These are phyloP conservation scores for Pyrocephalus nanus DNA, from an alignment of 2,797 vertebrate species.

Conservation along the genomic window DNA sequence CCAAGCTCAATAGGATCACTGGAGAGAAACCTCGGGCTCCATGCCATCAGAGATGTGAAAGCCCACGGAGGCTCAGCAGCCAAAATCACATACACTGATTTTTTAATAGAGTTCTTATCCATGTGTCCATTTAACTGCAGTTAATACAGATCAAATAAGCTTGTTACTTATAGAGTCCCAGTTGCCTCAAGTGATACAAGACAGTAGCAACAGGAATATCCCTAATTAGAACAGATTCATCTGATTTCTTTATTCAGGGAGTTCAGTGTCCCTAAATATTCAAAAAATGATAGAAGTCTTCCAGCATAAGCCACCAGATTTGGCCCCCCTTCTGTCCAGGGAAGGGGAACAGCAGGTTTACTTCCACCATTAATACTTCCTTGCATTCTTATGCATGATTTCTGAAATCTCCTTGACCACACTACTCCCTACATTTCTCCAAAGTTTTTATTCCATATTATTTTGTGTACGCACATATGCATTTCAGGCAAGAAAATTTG, in stretches of 20 bases:
- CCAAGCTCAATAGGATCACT: slow-evolving; percentile 65
- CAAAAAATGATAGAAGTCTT: background rate
- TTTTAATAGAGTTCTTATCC: slow-evolving; percentile 67
- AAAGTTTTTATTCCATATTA: background rate
- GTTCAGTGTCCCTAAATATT: background rate
- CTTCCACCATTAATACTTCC: background rate
- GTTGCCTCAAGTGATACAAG: slow-evolving; percentile 54
- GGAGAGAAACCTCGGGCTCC: slow-evolving; percentile 62
- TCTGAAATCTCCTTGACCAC: background rate
- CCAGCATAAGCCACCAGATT: background rate
- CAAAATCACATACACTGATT: slow-evolving; percentile 52
- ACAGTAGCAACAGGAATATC: slow-evolving; percentile 32
- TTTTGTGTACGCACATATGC: background rate
- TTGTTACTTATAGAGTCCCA: slow-evolving; percentile 54
- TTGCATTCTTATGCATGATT: background rate
- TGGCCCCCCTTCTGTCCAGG: background rate
- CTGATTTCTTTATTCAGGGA: slow-evolving; percentile 30
- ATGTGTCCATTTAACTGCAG: slow-evolving; percentile 58
- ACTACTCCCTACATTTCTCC: background rate
- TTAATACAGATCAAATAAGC: slow-evolving; percentile 60
- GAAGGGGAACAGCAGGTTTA: background rate
- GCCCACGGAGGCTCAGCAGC: slow-evolving; percentile 61
- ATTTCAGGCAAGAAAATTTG: background rate
- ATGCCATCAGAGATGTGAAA: slow-evolving; percentile 65
- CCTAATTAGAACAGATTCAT: slow-evolving; percentile 36